phyloP scores from a whole-genome alignment of 2,797 vertebrate genomes.

The Rhinoraja longicauda region DNA sequence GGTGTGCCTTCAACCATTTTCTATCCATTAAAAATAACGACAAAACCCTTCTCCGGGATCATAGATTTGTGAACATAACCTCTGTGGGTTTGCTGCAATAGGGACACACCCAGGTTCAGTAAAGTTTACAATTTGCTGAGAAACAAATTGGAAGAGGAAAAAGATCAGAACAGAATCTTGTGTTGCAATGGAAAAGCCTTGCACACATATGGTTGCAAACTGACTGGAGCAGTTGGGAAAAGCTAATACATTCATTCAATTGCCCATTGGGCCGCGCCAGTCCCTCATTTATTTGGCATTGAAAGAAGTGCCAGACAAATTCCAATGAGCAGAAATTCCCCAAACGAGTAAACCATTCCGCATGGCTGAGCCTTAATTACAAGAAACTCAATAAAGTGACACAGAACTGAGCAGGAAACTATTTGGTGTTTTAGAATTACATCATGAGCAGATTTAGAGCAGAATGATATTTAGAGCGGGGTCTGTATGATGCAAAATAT shows the following conservation, averaged over 20 bases:
- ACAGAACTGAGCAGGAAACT: not conserved
- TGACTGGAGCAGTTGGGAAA: not conserved
- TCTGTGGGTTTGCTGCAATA: not conserved
- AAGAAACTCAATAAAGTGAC: not conserved
- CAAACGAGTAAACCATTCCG: not conserved
- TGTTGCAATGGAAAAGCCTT: not conserved
- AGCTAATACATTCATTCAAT: not conserved
- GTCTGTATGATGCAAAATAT: no score
- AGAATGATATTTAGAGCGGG: no score
- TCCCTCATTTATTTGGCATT: not conserved
- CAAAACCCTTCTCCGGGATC: not conserved
- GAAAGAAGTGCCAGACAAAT: not conserved
- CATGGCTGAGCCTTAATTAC: not conserved
- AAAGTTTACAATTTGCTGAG: not conserved
- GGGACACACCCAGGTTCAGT: not conserved
- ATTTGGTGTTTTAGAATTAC: not conserved
- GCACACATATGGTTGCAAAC: not conserved
- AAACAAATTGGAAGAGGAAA: not conserved
- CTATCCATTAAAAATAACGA: not conserved
- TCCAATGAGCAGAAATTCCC: not conserved
- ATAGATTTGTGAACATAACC: not conserved
- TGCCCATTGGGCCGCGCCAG: not conserved
- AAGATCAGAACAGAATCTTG: not conserved
- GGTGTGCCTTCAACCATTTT: not conserved
- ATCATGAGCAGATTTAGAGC: not conserved